phyloP scores from a whole-genome alignment of 2,113 vertebrate genomes.

The Pantherophis guttatus region DNA sequence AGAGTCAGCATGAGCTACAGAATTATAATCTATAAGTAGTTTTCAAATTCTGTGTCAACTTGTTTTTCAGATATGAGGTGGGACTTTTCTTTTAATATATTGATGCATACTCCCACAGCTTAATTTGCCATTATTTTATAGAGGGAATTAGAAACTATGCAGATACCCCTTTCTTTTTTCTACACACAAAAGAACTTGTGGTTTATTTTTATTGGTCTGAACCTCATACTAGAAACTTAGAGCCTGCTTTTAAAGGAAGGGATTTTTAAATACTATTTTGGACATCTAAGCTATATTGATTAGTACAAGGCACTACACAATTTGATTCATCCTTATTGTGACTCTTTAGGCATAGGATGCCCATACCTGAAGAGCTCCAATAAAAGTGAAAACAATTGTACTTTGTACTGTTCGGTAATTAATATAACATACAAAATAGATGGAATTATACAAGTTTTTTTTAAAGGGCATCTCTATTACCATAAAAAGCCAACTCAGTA shows the following conservation, averaged over 20 bases:
- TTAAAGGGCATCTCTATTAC: not conserved
- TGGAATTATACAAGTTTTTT: not conserved
- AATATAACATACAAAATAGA: not conserved
- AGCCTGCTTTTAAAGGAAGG: not conserved
- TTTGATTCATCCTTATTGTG: not conserved
- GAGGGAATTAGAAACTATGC: not conserved
- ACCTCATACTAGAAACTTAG: not conserved
- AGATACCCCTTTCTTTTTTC: not conserved
- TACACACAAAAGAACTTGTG: not conserved
- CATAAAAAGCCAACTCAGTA: not conserved
- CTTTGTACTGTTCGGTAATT: not conserved
- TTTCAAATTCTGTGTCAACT: not conserved
- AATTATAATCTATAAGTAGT: not conserved
- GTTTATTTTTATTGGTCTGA: not conserved
- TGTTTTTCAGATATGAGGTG: not conserved
- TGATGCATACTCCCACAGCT: not conserved
- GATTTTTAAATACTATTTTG: not conserved
- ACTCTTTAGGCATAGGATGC: not conserved
- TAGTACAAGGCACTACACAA: not conserved
- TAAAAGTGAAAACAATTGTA: not conserved
- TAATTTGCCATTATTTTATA: not conserved
- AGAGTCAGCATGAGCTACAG: not conserved
- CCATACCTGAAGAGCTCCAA: not conserved
- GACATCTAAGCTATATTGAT: not conserved
- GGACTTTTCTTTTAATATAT: not conserved